Conservation (phyloP, 2,888 invertebrate genomes). For the Hofmannophila pseudospretella region DNA sequence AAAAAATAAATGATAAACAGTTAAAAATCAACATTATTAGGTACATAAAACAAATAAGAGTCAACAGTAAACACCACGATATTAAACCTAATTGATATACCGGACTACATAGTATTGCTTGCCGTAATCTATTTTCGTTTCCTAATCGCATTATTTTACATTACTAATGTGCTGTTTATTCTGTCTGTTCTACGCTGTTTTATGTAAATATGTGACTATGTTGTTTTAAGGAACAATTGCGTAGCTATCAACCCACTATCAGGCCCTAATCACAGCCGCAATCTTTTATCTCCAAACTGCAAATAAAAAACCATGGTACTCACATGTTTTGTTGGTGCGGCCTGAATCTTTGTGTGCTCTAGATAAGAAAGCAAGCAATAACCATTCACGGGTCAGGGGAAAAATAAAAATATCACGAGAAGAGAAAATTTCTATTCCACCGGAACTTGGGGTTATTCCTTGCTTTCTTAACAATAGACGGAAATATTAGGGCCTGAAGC, state of each 20-base stretch:
- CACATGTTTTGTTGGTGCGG: slow-evolving; percentile 47
- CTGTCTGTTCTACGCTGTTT: no score
- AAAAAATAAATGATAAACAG: no score
- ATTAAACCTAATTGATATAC: no score
- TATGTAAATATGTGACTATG: not conserved
- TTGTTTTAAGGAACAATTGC: not conserved
- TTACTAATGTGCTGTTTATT: no score
- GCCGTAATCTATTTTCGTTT: no score
- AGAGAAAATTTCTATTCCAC: slow-evolving; percentile 78
- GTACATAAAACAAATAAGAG: no score
- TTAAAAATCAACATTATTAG: no score
- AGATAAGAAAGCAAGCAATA: slow-evolving; percentile 77
- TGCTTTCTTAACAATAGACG: slow-evolving; percentile 58
- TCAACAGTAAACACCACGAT: no score
- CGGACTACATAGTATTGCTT: no score
- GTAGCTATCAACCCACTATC: slow-evolving; percentile 20
- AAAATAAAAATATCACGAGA: slow-evolving; percentile 54
- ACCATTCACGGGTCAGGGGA: slow-evolving; percentile 33
- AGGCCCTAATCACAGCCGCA: slow-evolving; percentile 22
- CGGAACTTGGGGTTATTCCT: slow-evolving; percentile 41
- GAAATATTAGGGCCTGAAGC: slow-evolving; percentile 9
- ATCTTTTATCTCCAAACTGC: slow-evolving; percentile 39
- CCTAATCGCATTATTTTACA: no score
- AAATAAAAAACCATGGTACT: slow-evolving; percentile 58
- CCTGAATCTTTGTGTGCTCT: slow-evolving; percentile 53